A percentile compares a stretch with the other conserved stretches of the same genome.
phyloP scores from a whole-genome alignment of 1,140 invertebrate genomes.

The Drosophila pallidifrons region DNA sequence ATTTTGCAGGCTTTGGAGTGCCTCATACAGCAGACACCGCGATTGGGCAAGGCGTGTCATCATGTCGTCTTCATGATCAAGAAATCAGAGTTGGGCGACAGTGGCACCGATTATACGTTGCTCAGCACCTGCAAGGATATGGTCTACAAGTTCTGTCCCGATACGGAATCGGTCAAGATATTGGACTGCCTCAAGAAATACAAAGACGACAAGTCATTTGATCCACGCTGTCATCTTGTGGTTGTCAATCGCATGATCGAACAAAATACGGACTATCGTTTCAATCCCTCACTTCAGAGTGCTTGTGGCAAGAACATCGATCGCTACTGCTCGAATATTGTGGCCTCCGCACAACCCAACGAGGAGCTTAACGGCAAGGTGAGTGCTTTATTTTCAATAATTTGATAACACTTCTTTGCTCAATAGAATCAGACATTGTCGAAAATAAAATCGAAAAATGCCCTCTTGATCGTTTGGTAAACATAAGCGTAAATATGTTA shows the following conservation, averaged over 20 bases:
- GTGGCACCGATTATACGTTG: slow-evolving; percentile 93
- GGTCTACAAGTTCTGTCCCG: slow-evolving; percentile 92
- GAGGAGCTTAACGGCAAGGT: slow-evolving; percentile 88
- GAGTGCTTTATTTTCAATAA: slow-evolving; percentile 41
- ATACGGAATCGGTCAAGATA: slow-evolving; percentile 88
- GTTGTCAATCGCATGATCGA: slow-evolving; percentile 96
- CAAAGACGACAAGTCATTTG: slow-evolving; percentile 93
- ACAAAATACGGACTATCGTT: slow-evolving; percentile 95
- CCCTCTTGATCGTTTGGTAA: no score
- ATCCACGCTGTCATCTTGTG: slow-evolving; percentile 93
- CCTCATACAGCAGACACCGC: slow-evolving; percentile 90
- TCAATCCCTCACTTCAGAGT: slow-evolving; percentile 93
- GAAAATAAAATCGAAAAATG: no score
- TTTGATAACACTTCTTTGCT: not conserved
- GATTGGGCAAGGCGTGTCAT: slow-evolving; percentile 90
- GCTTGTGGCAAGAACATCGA: slow-evolving; percentile 91
- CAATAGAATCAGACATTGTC: not conserved
- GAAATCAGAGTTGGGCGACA: slow-evolving; percentile 93
- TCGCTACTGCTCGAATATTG: slow-evolving; percentile 88
- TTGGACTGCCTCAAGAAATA: slow-evolving; percentile 91
- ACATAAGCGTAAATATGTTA: no score
- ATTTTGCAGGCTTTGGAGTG: slow-evolving; percentile 93
- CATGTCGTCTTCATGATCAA: slow-evolving; percentile 93
- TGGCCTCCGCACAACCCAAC: slow-evolving; percentile 85
- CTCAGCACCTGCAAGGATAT: slow-evolving; percentile 93